phyloP scores from a whole-genome alignment of 2,113 vertebrate genomes.

The Lophius piscatorius region DNA sequence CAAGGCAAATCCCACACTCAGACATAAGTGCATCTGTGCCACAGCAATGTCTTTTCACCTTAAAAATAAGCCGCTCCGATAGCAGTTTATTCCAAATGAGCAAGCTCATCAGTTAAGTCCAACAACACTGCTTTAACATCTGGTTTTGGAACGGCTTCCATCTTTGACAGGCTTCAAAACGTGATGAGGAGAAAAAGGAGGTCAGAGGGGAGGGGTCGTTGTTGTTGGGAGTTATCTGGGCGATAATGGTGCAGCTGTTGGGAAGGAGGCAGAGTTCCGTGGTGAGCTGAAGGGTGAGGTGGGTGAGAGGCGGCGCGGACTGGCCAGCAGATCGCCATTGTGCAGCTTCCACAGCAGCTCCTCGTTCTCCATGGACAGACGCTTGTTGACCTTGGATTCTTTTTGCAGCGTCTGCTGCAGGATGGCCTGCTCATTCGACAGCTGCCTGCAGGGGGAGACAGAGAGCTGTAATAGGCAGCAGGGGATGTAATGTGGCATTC shows the following conservation, averaged over 20 bases:
- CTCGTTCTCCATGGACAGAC: constrained; percentile 97
- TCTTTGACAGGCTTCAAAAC: constrained; percentile 34
- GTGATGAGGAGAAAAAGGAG: not conserved
- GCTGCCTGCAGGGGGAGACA: constrained; percentile 84
- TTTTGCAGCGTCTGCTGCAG: constrained; percentile 95
- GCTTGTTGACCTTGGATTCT: constrained; percentile 96
- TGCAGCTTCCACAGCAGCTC: constrained; percentile 97
- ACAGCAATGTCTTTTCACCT: constrained; percentile 19
- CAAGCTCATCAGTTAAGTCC: constrained; percentile 33
- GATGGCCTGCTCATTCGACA: constrained; percentile 90
- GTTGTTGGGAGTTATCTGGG: constrained; percentile 83
- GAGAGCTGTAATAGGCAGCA: constrained; percentile 3
- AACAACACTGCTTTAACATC: constrained; percentile 7
- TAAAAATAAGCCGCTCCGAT: constrained; percentile 21
- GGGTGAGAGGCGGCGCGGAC: constrained; percentile 88
- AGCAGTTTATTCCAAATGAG: constrained; percentile 33
- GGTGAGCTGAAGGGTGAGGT: constrained; percentile 85
- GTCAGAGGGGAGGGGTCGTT: not conserved
- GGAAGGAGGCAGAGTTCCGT: constrained; percentile 85
- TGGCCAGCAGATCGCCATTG: constrained; percentile 90
- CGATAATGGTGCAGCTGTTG: constrained; percentile 78
- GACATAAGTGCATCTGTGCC: constrained; percentile 43
- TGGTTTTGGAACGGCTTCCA: constrained; percentile 17
- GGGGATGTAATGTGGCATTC: too few species aligned
- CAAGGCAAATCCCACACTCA: constrained; percentile 24